A percentile compares a stretch with the other conserved stretches of the same genome.
Evolutionary conservation across 2,113 vertebrate genomes (phyloP).

Genomic region (Amphilophus citrinellus): DNA sequence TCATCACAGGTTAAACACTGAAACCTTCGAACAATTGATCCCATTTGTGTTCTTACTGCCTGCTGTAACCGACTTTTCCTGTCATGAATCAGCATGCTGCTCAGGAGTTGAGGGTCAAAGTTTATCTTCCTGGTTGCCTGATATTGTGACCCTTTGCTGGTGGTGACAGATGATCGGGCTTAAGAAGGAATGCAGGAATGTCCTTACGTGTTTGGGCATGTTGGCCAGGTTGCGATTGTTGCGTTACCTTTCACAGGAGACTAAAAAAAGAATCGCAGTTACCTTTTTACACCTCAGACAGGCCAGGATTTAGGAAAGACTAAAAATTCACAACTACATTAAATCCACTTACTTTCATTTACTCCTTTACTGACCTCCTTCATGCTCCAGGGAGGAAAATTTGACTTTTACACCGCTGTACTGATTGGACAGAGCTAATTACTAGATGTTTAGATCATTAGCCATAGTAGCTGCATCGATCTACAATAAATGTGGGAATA

Average conservation of each 20-base stretch:
- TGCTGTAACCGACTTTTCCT: not conserved
- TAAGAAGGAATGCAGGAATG: slow-evolving; percentile 51
- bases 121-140: slow-evolving; percentile 4
- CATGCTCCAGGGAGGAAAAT: not conserved
- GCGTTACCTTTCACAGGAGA: not conserved
- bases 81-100: not conserved
- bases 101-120: slow-evolving; percentile 11
- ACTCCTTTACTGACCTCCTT: not conserved
- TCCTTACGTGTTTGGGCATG: slow-evolving; percentile 54
- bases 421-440: not conserved
- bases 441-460: not conserved
- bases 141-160: not conserved
- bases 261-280: not conserved
- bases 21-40: not conserved
- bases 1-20: slow-evolving; percentile 12
- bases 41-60: not conserved
- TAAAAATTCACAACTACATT: not conserved
- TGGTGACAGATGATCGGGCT: slow-evolving; percentile 37
- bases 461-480: not conserved
- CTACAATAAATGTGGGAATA: not conserved
- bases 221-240: slow-evolving; percentile 6
- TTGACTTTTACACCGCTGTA: not conserved
- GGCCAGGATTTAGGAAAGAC: not conserved
- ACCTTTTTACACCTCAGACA: not conserved
- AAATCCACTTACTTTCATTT: not conserved